phyloP scores from a whole-genome alignment of 2,888 invertebrate species.

The Actias luna region DNA sequence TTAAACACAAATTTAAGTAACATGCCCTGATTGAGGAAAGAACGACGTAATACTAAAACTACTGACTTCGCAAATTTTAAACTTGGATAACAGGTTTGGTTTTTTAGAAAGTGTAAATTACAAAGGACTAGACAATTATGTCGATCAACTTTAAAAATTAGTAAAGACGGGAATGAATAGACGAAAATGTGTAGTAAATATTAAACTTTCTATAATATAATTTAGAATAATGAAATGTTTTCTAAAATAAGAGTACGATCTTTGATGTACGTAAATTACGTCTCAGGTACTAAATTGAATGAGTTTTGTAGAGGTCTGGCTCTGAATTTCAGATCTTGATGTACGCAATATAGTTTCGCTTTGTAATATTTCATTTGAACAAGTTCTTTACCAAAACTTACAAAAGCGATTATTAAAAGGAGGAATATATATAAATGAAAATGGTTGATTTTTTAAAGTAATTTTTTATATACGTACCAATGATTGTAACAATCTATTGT shows the following conservation, averaged over 20 bases:
- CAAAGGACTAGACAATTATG: too few species aligned
- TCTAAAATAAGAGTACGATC: not conserved
- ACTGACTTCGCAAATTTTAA: not conserved
- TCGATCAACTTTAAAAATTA: not conserved
- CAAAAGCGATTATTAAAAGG: too few species aligned
- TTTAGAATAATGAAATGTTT: not conserved
- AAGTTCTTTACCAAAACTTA: not conserved
- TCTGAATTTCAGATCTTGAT: not conserved
- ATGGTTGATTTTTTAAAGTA: too few species aligned
- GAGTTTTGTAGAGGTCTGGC: not conserved
- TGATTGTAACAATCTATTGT: too few species aligned
- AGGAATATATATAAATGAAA: too few species aligned
- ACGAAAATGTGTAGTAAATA: not conserved
- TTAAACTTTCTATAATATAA: too few species aligned
- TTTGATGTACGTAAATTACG: not conserved
- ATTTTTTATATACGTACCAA: too few species aligned
- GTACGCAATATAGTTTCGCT: not conserved
- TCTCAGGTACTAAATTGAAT: not conserved
- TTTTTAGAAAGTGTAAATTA: not conserved
- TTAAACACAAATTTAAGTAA: not conserved
- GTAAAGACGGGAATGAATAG: not conserved
- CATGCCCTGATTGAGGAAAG: not conserved
- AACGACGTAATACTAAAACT: not conserved
- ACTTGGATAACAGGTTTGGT: not conserved
- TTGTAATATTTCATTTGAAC: not conserved